Evolutionary conservation across 2,797 vertebrate species (phyloP).

Genomic region (Craterocephalus amniculus): DNA sequence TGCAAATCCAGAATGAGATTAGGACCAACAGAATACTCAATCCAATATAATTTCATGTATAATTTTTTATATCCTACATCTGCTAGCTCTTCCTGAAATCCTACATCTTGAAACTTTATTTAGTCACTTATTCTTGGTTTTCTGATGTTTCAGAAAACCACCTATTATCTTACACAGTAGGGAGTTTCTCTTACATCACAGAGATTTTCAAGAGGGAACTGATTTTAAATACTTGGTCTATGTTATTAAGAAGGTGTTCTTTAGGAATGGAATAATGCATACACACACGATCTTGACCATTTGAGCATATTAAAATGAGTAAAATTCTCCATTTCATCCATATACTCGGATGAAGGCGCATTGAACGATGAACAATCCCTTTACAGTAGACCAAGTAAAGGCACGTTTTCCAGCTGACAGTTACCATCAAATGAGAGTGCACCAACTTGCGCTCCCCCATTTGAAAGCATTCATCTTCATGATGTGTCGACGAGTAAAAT

Average conservation of each 20-base stretch:
- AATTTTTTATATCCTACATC: too few species aligned
- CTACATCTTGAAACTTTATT: too few species aligned
- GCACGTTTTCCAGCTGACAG: conserved; percentile 33
- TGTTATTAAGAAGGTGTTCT: background rate
- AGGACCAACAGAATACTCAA: too few species aligned
- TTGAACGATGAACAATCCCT: conserved; percentile 4
- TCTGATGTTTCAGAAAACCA: background rate
- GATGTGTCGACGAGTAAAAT: conserved; percentile 20
- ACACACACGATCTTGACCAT: background rate
- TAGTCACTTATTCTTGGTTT: too few species aligned
- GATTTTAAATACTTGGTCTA: background rate
- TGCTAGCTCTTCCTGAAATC: too few species aligned
- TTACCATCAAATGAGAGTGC: conserved; percentile 7
- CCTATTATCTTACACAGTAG: background rate
- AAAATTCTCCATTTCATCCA: background rate
- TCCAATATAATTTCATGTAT: too few species aligned
- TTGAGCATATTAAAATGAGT: background rate
- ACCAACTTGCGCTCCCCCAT: conserved; percentile 8
- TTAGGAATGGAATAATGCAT: background rate
- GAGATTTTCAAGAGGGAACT: background rate
- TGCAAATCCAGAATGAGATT: too few species aligned
- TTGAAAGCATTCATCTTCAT: conserved; percentile 29
- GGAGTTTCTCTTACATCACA: background rate
- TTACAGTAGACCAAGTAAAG: conserved; percentile 41
- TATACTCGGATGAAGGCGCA: background rate